Evolutionary conservation across 2,797 vertebrate genomes (phyloP).

Genomic region (Danio albolineatus): DNA sequence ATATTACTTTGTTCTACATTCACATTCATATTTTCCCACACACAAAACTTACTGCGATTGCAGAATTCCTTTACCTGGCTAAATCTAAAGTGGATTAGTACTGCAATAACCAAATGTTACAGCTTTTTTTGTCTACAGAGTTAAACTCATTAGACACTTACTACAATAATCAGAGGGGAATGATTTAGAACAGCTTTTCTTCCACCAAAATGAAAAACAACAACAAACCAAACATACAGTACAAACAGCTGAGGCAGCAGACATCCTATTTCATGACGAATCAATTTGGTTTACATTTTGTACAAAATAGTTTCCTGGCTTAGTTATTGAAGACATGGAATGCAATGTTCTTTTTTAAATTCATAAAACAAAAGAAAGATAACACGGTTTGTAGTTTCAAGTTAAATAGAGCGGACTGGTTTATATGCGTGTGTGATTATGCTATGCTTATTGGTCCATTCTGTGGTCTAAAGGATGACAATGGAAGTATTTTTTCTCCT

Average conservation of each 20-base stretch:
- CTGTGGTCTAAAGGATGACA: conserved; percentile 39
- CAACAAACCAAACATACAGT: background rate
- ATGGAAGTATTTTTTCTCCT: conserved; percentile 33
- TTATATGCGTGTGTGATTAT: conserved; percentile 26
- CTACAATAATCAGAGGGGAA: background rate
- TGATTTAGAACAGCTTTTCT: background rate
- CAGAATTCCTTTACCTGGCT: background rate
- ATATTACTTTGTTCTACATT: background rate
- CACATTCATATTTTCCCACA: background rate
- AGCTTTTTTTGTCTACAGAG: background rate
- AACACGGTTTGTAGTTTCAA: conserved; percentile 60
- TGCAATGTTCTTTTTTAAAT: conserved; percentile 48
- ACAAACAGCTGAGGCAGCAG: conserved; percentile 17
- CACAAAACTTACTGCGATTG: background rate
- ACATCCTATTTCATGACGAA: conserved; percentile 10
- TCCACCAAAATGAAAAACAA: background rate
- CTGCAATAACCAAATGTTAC: background rate
- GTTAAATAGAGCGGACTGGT: conserved; percentile 66
- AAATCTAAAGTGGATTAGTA: background rate
- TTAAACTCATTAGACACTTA: background rate
- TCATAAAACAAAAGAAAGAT: conserved; percentile 62
- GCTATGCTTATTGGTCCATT: conserved; percentile 51
- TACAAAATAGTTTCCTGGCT: conserved; percentile 17
- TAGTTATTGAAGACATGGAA: conserved; percentile 7
- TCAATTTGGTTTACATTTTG: conserved; percentile 43